Base-by-base conservation (phyloP, 2,888 invertebrate species). In the Dugesia japonica region DNA sequence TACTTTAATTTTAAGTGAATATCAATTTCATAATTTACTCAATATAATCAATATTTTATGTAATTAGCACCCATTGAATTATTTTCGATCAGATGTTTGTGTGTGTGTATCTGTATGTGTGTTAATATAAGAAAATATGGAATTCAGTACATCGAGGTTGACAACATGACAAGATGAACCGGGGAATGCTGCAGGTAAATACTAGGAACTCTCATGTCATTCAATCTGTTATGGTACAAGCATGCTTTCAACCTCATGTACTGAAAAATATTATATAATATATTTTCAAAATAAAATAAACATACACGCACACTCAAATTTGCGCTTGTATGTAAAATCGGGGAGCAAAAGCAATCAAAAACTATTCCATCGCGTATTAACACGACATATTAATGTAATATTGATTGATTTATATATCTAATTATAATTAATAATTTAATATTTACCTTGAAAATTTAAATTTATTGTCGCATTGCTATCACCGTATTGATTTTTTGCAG, bases 391-490 rank as follows among this genome's bases (percentile, higher is more conserved):
- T 56, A 31, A 31, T 31, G 31, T 56, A 20, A 56, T 56, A 56
- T 56, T 56, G 56, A 56, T 56, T 56, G 4, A 56, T 56, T 13
- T 38, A n/a, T 38, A 38, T 13, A 38, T 38, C 17, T 38, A 38
- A 38, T 38, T 38, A 38, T 13, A 38, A 38, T 38, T 38, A 13
- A 38, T 38, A 56, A 56, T 56, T 56, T 20, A 13, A 56, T 7
- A 31, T 31, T 13, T 20, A 75, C 75, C 75, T 26, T 42, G 26
- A 26, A 97, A 94, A 87, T 98, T 98, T 84, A 98, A 91, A 84
- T 95, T 93, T 87, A 98, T 97, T 87, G 97, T 98, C 82, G 98
- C 98, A 88, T 98, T 98, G 88, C 94, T 94, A 88, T 98, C 97
- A 86, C 98, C 98, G 87, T 90, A 91, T 86, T 90, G 89, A 88